These are phyloP conservation scores for Lasioglossum malachurum DNA, from an alignment of 2,888 invertebrate genomes.

Conservation along the genomic window DNA sequence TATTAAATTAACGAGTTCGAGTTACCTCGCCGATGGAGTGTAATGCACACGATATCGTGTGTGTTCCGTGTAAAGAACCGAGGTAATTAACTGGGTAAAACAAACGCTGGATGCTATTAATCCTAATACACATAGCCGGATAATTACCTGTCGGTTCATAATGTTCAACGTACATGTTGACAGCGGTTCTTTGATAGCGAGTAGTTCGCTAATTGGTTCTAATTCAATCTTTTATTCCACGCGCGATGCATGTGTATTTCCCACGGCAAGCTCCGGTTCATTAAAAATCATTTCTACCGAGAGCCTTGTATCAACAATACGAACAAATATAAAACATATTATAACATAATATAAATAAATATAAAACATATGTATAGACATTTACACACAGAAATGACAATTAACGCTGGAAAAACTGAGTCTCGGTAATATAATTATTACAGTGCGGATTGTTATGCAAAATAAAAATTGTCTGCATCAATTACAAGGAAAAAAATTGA, in stretches of 20 bases:
- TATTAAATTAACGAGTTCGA: background rate
- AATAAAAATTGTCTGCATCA: background rate
- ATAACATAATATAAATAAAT: background rate
- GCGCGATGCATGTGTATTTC: background rate
- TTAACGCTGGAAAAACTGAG: background rate
- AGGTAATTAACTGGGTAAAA: constrained; percentile 32
- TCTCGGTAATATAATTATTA: background rate
- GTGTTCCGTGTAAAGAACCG: constrained; percentile 34
- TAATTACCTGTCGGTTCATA: constrained; percentile 26
- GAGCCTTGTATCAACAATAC: background rate
- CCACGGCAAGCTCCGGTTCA: background rate
- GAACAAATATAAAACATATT: background rate
- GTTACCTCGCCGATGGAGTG: background rate
- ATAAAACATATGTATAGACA: background rate
- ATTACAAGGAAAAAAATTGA: background rate
- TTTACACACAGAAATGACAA: background rate
- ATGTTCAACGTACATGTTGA: constrained; percentile 28
- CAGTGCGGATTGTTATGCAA: too few species aligned
- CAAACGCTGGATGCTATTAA: constrained; percentile 40
- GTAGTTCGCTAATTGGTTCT: constrained; percentile 22
- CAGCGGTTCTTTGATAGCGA: constrained; percentile 30
- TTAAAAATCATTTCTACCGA: background rate
- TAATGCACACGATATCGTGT: background rate
- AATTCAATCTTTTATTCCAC: background rate
- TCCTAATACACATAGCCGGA: constrained; percentile 33